Evolutionary conservation across 2,113 vertebrate species (phyloP).

Genomic region (Zosterops lateralis): DNA sequence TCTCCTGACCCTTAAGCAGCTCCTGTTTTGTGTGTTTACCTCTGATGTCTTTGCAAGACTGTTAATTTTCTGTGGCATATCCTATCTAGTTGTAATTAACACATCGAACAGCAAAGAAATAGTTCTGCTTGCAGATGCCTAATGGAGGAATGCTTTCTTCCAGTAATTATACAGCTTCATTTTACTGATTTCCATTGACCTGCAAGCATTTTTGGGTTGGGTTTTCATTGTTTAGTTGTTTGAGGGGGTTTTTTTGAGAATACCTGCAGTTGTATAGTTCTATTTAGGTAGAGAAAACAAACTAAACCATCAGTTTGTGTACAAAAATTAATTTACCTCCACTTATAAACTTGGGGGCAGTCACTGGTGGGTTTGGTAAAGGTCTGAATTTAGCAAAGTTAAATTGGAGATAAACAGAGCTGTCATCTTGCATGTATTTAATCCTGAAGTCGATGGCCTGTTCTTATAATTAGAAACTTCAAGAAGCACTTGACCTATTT

Average conservation of each 20-base stretch:
- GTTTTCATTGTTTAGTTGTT: neutral
- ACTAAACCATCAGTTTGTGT: neutral
- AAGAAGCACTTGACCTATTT: constrained; percentile 53
- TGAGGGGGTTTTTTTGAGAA: neutral
- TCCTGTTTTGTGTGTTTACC: constrained; percentile 78
- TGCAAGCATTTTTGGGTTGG: neutral
- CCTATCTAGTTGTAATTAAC: constrained; percentile 81
- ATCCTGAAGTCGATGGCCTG: constrained; percentile 21
- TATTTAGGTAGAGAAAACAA: neutral
- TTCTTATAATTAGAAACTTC: constrained; percentile 61
- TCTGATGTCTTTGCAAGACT: constrained; percentile 73
- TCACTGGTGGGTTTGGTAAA: neutral
- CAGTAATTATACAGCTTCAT: constrained; percentile 66
- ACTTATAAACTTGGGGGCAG: neutral
- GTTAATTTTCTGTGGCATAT: constrained; percentile 80
- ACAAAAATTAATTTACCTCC: neutral
- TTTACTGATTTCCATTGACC: constrained; percentile 51
- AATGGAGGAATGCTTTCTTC: constrained; percentile 66
- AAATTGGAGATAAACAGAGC: neutral
- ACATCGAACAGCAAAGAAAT: constrained; percentile 68
- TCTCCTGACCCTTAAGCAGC: constrained; percentile 73
- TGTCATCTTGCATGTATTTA: constrained; percentile 12
- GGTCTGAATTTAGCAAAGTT: neutral
- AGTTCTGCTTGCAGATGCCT: constrained; percentile 70
- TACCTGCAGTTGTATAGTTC: neutral